A percentile compares a stretch with the other conserved stretches of the same genome.
Evolutionary conservation across 2,888 invertebrate species (phyloP).

Genomic region (Rhingia rostrata): DNA sequence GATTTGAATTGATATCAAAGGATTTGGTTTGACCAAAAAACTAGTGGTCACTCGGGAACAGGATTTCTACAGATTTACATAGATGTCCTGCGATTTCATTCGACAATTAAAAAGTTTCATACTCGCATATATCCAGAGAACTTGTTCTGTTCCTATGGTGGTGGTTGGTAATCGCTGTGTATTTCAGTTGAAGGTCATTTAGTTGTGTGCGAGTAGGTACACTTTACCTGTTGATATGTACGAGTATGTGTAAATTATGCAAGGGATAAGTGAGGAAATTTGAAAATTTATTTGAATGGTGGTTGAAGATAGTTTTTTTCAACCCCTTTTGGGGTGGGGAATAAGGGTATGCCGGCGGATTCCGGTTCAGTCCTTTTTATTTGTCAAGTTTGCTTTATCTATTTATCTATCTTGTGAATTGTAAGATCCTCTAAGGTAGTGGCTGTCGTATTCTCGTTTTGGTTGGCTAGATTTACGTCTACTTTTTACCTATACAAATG

Average conservation of each 20-base stretch:
- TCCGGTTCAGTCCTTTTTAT: constrained; percentile 51
- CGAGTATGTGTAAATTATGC: constrained; percentile 32
- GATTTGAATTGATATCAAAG: constrained; percentile 55
- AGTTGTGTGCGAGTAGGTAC: constrained; percentile 45
- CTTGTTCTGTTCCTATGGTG: constrained; percentile 47
- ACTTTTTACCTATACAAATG: not conserved
- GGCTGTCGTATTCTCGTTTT: constrained; percentile 12
- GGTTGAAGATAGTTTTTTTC: constrained; percentile 26
- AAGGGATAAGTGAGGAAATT: constrained; percentile 41
- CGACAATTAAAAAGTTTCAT: constrained; percentile 46
- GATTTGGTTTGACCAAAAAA: constrained; percentile 37
- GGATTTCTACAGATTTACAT: constrained; percentile 40
- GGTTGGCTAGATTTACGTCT: constrained; percentile 55
- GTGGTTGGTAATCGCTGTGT: constrained; percentile 6
- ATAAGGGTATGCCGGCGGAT: constrained; percentile 38
- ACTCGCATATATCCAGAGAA: constrained; percentile 14
- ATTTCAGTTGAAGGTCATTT: constrained; percentile 60
- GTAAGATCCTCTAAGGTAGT: constrained; percentile 24
- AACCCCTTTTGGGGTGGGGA: constrained; percentile 65
- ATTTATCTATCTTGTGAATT: constrained; percentile 36
- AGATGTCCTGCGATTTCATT: constrained; percentile 61
- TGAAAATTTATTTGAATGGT: constrained; percentile 33
- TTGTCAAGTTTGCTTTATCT: constrained; percentile 17
- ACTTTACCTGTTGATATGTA: constrained; percentile 62
- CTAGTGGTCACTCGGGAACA: constrained; percentile 55